Conservation (phyloP, 2,113 vertebrate species). For the Holacanthus passer region DNA sequence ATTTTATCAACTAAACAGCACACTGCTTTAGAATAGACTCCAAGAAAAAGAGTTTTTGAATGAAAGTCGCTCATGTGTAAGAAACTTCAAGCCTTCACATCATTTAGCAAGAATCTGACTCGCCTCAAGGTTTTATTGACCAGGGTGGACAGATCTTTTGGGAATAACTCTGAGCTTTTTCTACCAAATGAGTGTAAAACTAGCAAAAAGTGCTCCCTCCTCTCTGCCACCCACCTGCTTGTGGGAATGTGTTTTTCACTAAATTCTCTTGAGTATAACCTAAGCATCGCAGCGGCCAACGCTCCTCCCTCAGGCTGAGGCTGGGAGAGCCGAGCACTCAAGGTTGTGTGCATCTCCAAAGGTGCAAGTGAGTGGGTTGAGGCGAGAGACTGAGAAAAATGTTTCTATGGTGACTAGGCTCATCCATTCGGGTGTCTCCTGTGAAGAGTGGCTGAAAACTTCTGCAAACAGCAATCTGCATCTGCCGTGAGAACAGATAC, state of each 20-base stretch:
- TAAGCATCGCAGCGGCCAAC: constrained; percentile 44
- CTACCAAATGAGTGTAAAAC: constrained; percentile 7
- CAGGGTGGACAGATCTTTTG: neutral
- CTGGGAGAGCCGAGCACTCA: constrained; percentile 63
- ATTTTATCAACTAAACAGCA: neutral
- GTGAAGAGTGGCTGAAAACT: constrained; percentile 48
- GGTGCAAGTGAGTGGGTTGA: constrained; percentile 73
- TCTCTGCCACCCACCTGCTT: constrained; percentile 45
- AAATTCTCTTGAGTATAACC: constrained; percentile 51
- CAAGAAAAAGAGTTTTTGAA: neutral
- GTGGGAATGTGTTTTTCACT: constrained; percentile 47
- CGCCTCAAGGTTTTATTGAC: constrained; percentile 6
- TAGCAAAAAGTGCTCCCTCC: neutral
- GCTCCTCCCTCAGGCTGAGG: constrained; percentile 60
- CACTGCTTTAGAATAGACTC: neutral
- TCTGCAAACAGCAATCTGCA: constrained; percentile 16
- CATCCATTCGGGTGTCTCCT: constrained; percentile 45
- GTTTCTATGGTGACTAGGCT: constrained; percentile 79
- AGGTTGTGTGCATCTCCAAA: constrained; percentile 51
- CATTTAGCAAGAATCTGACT: neutral
- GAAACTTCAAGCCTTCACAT: neutral
- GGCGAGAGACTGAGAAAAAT: constrained; percentile 67
- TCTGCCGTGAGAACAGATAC: neutral
- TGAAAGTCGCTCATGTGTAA: neutral
- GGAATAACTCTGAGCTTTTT: constrained; percentile 24